Percentiles rank a stretch among this genome's conserved stretches.
Conservation (phyloP, 2,888 invertebrate genomes). For the Entomobrya proxima region DNA sequence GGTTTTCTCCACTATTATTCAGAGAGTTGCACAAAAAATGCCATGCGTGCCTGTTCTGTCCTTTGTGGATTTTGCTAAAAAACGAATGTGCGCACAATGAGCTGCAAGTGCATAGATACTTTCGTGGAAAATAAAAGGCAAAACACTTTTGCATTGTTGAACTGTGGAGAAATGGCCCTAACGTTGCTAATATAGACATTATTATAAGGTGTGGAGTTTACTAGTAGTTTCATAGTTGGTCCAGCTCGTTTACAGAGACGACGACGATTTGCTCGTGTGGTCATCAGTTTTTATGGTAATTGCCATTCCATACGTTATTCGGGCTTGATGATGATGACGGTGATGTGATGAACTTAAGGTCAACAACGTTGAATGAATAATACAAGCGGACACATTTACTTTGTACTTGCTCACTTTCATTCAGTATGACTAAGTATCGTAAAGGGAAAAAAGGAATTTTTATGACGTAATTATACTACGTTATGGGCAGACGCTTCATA, state of each 20-base stretch:
- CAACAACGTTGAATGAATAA: conserved; percentile 45
- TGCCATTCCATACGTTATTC: conserved; percentile 52
- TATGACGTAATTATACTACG: conserved; percentile 40
- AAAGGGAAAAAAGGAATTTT: conserved; percentile 14
- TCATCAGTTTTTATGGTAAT: conserved; percentile 68
- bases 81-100: not conserved
- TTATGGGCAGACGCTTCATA: not conserved
- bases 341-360: conserved; percentile 62
- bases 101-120: not conserved
- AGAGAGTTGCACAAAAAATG: not conserved
- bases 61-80: conserved; percentile 1
- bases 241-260: conserved; percentile 24
- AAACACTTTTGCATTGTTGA: not conserved
- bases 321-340: conserved; percentile 20
- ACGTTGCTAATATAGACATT: conserved; percentile 57
- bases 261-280: conserved; percentile 56
- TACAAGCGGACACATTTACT: not conserved
- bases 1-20: not conserved
- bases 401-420: not conserved
- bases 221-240: not conserved
- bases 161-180: not conserved
- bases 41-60: not conserved
- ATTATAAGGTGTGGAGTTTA: conserved; percentile 12
- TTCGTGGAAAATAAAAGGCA: not conserved
- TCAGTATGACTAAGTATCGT: not conserved